These are phyloP conservation scores for Prionailurus bengalensis DNA, from an alignment of 2,113 vertebrate species.

Conservation along the genomic window DNA sequence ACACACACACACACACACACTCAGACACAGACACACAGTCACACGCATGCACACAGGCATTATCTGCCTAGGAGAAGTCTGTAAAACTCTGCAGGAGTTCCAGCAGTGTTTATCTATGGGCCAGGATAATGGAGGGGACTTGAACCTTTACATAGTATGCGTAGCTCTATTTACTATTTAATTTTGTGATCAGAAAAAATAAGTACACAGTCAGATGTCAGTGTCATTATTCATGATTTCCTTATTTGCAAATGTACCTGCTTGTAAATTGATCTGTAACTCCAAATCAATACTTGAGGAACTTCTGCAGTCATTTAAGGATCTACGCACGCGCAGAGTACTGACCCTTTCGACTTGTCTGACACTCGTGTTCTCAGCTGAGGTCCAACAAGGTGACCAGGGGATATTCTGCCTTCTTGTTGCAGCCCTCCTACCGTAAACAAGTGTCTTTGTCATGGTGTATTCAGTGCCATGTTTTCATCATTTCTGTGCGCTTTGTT, in stretches of 20 bases:
- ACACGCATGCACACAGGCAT: background rate
- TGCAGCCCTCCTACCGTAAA: background rate
- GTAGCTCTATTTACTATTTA: conserved; percentile 14
- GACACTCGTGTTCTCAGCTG: background rate
- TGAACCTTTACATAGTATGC: background rate
- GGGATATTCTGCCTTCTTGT: background rate
- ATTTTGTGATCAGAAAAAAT: conserved; percentile 53
- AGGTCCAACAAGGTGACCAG: background rate
- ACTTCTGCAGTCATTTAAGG: background rate
- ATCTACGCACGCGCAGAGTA: background rate
- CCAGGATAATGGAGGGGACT: background rate
- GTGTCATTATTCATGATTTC: conserved; percentile 1
- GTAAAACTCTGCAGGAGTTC: background rate
- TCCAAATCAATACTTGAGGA: background rate
- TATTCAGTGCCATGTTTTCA: background rate
- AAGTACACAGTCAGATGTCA: background rate
- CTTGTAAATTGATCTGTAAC: background rate
- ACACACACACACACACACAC: background rate
- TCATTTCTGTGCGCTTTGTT: background rate
- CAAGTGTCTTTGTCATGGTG: background rate
- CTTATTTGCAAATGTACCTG: conserved; percentile 5
- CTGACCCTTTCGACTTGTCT: background rate
- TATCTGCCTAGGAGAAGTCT: background rate
- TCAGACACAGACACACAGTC: background rate
- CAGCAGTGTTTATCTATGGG: background rate